Evolutionary conservation across 2,888 invertebrate species (phyloP).

Genomic region (Lithodes maja): DNA sequence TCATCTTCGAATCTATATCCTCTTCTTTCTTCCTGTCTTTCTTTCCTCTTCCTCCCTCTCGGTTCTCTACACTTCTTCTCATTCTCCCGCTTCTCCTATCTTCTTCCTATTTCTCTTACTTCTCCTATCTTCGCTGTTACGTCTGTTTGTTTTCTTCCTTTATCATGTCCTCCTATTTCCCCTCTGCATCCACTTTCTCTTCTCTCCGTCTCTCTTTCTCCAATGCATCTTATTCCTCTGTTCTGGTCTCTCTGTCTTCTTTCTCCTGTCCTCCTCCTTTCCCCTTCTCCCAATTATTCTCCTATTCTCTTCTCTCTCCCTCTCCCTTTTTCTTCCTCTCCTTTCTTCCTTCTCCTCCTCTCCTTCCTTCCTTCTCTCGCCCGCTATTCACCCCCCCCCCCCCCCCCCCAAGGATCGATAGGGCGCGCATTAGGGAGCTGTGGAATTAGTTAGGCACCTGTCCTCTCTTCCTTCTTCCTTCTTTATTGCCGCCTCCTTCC

Average conservation of each 20-base stretch:
- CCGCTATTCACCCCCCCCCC: not conserved
- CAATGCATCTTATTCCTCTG: not conserved
- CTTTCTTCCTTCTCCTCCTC: not conserved
- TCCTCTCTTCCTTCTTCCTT: too few relatives aligned
- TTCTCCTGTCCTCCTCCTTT: not conserved
- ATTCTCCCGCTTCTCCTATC: too few relatives aligned
- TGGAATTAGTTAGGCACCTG: too few relatives aligned
- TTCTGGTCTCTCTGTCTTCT: not conserved
- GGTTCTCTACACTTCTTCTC: not conserved
- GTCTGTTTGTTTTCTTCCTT: not conserved
- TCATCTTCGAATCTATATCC: not conserved
- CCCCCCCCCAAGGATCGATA: not conserved
- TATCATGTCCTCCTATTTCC: not conserved
- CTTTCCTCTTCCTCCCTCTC: not conserved
- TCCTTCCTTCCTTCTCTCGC: not conserved
- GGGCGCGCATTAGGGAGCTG: too few relatives aligned
- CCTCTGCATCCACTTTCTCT: not conserved
- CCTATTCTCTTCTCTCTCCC: not conserved
- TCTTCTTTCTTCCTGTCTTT: not conserved
- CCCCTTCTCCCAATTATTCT: not conserved
- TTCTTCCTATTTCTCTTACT: not conserved
- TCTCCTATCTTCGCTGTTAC: not conserved
- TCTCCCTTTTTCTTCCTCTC: not conserved
- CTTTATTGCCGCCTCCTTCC: too few relatives aligned
- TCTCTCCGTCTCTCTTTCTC: not conserved